phyloP scores from a whole-genome alignment of 64 coral and sea anemone genomes.

The Anthopleura sola region DNA sequence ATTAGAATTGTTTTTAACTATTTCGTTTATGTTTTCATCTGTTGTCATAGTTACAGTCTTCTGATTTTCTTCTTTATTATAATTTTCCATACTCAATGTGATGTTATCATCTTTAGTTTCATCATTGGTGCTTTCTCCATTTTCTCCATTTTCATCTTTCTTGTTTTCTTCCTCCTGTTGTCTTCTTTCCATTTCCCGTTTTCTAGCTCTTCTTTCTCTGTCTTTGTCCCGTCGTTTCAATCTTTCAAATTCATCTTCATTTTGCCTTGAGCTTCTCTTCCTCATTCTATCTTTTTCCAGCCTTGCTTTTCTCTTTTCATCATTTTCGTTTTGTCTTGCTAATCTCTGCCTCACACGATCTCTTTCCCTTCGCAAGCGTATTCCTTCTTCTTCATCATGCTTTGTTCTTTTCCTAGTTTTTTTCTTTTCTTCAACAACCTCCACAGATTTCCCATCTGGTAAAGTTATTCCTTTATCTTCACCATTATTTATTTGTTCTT shows the following conservation, averaged over 20 bases:
- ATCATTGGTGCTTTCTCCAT: not conserved
- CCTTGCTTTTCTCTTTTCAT: conserved; percentile 3
- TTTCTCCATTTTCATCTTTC: not conserved
- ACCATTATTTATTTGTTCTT: not conserved
- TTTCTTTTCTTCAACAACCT: not conserved
- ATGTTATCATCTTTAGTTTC: not conserved
- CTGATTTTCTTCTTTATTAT: not conserved
- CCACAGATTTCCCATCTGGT: not conserved
- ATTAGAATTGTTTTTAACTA: not conserved
- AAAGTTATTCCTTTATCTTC: not conserved
- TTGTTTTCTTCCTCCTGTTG: not conserved
- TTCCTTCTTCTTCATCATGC: not conserved
- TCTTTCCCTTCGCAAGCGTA: not conserved
- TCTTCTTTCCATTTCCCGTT: conserved; percentile 12
- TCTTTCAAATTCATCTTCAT: conserved; percentile 16
- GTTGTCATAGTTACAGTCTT: not conserved
- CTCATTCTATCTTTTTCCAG: conserved; percentile 10
- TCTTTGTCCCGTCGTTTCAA: conserved; percentile 9
- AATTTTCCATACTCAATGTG: not conserved
- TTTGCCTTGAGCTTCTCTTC: not conserved
- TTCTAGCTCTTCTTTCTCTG: not conserved
- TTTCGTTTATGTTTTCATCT: not conserved
- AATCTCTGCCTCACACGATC: not conserved
- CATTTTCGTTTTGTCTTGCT: conserved; percentile 8
- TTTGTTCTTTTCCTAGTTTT: not conserved